Evolutionary conservation across 2,113 vertebrate genomes (phyloP).

Genomic region (Gadus chalcogrammus): DNA sequence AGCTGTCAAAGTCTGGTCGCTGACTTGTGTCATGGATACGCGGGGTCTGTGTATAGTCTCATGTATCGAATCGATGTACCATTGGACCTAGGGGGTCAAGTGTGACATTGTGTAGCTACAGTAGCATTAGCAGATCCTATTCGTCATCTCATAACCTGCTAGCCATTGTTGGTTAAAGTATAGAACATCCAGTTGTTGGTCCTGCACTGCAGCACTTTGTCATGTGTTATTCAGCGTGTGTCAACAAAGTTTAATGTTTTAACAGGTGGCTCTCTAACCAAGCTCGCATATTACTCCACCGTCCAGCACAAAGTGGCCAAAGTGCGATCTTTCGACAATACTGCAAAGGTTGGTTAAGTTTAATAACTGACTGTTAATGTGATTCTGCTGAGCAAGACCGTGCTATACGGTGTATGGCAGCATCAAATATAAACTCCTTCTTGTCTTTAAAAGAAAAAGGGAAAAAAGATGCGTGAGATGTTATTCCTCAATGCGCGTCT

Average conservation of each 20-base stretch:
- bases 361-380: not conserved
- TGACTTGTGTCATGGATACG: too few species aligned
- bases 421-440: not conserved
- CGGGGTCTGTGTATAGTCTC: too few species aligned
- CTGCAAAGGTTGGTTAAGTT: conserved; percentile 77
- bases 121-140: too few species aligned
- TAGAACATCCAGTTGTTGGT: too few species aligned
- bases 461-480: not conserved
- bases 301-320: conserved; percentile 98
- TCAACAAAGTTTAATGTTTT: conserved; percentile 7
- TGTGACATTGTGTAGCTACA: too few species aligned
- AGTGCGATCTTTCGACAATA: conserved; percentile 93
- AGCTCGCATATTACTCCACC: conserved; percentile 96
- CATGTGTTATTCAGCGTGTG: not conserved
- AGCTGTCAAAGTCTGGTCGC: too few species aligned
- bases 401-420: not conserved
- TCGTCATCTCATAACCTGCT: too few species aligned
- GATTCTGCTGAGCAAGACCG: not conserved
- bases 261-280: conserved; percentile 93
- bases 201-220: not conserved
- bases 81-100: too few species aligned
- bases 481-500: not conserved
- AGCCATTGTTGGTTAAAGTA: too few species aligned
- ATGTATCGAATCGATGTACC: too few species aligned
- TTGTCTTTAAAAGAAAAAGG: not conserved